phyloP scores from a whole-genome alignment of 2,797 vertebrate species.

The Gambusia yucatana region DNA sequence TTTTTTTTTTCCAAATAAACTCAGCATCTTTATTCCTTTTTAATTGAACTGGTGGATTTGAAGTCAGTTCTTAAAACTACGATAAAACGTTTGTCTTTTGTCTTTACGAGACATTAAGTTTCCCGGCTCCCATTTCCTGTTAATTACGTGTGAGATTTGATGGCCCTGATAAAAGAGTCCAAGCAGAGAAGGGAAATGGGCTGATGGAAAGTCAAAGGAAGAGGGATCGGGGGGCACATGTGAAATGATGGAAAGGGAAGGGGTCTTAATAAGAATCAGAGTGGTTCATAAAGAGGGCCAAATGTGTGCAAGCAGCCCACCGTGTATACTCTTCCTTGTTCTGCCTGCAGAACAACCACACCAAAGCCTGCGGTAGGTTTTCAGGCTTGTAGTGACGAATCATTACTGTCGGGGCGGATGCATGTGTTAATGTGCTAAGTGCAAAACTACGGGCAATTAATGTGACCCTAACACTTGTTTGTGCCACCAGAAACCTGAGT shows the following conservation, averaged over 20 bases:
- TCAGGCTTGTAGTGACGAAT: conserved; percentile 47
- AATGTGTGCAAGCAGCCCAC: conserved; percentile 72
- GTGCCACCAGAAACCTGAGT: conserved; percentile 29
- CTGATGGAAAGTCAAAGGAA: conserved; percentile 56
- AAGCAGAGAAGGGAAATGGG: conserved; percentile 29
- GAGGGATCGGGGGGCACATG: conserved; percentile 21
- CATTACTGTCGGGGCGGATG: conserved; percentile 53
- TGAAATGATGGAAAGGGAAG: conserved; percentile 21
- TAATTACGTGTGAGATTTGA: conserved; percentile 82
- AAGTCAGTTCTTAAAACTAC: conserved; percentile 76
- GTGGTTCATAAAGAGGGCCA: conserved; percentile 69
- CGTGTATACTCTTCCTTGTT: conserved; percentile 63
- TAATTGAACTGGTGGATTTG: conserved; percentile 82
- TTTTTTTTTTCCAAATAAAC: conserved; percentile 79
- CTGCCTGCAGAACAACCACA: conserved; percentile 61
- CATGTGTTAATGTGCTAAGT: conserved; percentile 52
- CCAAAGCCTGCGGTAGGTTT: conserved; percentile 62
- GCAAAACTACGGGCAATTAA: conserved; percentile 56
- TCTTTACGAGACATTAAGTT: conserved; percentile 79
- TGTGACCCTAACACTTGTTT: conserved; percentile 49
- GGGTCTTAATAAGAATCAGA: conserved; percentile 69
- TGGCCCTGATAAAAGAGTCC: conserved; percentile 74
- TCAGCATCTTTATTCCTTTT: conserved; percentile 71
- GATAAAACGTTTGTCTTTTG: conserved; percentile 80
- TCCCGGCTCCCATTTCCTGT: conserved; percentile 77